phyloP scores from a whole-genome alignment of 2,113 vertebrate species.

The Platichthys flesus region DNA sequence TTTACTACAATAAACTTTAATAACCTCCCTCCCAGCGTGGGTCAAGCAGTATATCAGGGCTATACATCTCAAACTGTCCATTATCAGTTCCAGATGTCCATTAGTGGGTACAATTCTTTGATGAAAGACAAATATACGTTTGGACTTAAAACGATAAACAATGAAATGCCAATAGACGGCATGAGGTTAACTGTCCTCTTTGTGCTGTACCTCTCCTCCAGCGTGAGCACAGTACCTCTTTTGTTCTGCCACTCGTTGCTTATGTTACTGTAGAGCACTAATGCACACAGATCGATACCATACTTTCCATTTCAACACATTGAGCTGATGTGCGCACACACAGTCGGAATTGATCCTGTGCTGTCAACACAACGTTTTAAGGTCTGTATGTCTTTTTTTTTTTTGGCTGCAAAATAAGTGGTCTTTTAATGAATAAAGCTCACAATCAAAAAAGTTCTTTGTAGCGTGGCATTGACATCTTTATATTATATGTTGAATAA shows the following conservation, averaged over 20 bases:
- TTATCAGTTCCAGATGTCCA: slow-evolving; percentile 72
- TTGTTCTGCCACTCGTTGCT: slow-evolving; percentile 76
- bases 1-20: slow-evolving; percentile 51
- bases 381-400: slow-evolving; percentile 38
- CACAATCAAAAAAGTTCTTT: slow-evolving; percentile 24
- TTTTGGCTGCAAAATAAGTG: slow-evolving; percentile 45
- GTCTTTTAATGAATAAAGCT: neutral
- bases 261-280: slow-evolving; percentile 76
- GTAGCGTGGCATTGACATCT: slow-evolving; percentile 44
- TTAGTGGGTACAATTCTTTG: slow-evolving; percentile 56
- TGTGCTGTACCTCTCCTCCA: slow-evolving; percentile 48
- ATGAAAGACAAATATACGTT: slow-evolving; percentile 67
- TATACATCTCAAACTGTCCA: slow-evolving; percentile 40
- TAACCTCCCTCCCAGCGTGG: slow-evolving; percentile 44
- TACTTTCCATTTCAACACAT: slow-evolving; percentile 81
- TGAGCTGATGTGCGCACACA: slow-evolving; percentile 65
- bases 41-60: slow-evolving; percentile 41
- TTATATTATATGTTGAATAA: slow-evolving; percentile 35
- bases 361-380: slow-evolving; percentile 74
- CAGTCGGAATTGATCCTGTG: slow-evolving; percentile 72
- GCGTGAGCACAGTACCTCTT: slow-evolving; percentile 69
- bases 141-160: slow-evolving; percentile 71
- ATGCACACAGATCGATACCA: slow-evolving; percentile 80
- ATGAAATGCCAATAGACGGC: slow-evolving; percentile 68
- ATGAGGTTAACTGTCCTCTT: slow-evolving; percentile 62